Evolutionary conservation across 2,888 invertebrate genomes (phyloP).

Genomic region (Malacosoma neustria): DNA sequence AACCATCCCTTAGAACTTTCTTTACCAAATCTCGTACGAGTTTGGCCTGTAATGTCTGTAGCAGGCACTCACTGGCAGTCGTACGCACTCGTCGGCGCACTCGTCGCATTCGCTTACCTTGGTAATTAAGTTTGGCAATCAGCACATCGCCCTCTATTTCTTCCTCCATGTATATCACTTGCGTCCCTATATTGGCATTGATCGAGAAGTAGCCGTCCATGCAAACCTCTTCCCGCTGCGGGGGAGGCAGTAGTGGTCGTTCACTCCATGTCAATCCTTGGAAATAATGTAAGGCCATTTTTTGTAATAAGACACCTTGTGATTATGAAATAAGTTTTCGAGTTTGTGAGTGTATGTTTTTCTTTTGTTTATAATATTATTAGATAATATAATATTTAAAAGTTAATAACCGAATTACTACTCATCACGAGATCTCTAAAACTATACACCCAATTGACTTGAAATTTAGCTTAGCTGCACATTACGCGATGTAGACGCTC

Average conservation of each 20-base stretch:
- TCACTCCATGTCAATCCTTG: conserved; percentile 39
- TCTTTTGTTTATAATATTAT: not conserved
- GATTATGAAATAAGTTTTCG: not conserved
- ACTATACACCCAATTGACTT: too few relatives aligned
- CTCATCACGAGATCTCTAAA: too few relatives aligned
- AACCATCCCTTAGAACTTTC: too few relatives aligned
- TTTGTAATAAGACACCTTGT: not conserved
- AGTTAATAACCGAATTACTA: too few relatives aligned
- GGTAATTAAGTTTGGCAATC: conserved; percentile 60
- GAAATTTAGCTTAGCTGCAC: too few relatives aligned
- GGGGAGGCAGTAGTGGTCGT: conserved; percentile 44
- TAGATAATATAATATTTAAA: too few relatives aligned
- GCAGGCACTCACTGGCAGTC: too few relatives aligned
- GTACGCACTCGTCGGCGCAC: too few relatives aligned
- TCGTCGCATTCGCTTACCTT: too few relatives aligned
- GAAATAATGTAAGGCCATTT: not conserved
- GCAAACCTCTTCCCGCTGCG: conserved; percentile 45
- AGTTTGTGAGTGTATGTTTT: not conserved
- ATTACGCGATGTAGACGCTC: too few relatives aligned
- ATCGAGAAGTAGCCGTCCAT: conserved; percentile 49
- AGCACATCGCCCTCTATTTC: conserved; percentile 50
- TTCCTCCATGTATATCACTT: conserved; percentile 59
- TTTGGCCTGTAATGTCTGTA: too few relatives aligned
- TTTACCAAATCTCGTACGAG: too few relatives aligned
- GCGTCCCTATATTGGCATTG: conserved; percentile 78